These are phyloP conservation scores for Lasiommata megera DNA, from an alignment of 2,888 invertebrate genomes.

Conservation along the genomic window DNA sequence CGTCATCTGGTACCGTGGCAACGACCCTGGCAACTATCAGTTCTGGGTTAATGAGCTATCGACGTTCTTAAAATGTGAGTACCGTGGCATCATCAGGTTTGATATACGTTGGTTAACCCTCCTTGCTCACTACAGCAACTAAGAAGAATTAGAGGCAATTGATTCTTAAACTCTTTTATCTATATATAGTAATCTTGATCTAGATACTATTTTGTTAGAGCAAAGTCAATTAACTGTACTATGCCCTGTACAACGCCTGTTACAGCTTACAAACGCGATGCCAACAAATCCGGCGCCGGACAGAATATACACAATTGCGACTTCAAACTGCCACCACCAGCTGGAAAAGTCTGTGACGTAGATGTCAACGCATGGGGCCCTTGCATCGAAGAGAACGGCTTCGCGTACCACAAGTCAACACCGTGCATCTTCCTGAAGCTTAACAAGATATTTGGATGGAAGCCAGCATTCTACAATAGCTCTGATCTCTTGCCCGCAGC, in stretches of 20 bases:
- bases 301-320: slow-evolving; percentile 89
- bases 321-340: slow-evolving; percentile 85
- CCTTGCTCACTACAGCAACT: no score
- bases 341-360: slow-evolving; percentile 92
- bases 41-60: slow-evolving; percentile 90
- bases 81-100: no score
- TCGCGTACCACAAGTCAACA: slow-evolving; percentile 94
- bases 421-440: slow-evolving; percentile 98
- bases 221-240: no score
- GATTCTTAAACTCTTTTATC: no score
- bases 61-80: slow-evolving; percentile 89
- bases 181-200: no score
- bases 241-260: no score
- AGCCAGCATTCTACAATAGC: slow-evolving; percentile 90
- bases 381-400: slow-evolving; percentile 92
- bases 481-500: slow-evolving; percentile 84
- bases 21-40: slow-evolving; percentile 87
- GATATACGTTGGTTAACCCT: no score
- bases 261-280: slow-evolving; percentile 88
- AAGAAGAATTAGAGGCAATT: no score
- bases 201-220: no score
- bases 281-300: slow-evolving; percentile 86
- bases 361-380: slow-evolving; percentile 90
- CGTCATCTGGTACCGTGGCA: slow-evolving; percentile 96
- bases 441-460: slow-evolving; percentile 97